Evolutionary conservation across 2,797 vertebrate species (phyloP).

Genomic region (Vireo griseus): DNA sequence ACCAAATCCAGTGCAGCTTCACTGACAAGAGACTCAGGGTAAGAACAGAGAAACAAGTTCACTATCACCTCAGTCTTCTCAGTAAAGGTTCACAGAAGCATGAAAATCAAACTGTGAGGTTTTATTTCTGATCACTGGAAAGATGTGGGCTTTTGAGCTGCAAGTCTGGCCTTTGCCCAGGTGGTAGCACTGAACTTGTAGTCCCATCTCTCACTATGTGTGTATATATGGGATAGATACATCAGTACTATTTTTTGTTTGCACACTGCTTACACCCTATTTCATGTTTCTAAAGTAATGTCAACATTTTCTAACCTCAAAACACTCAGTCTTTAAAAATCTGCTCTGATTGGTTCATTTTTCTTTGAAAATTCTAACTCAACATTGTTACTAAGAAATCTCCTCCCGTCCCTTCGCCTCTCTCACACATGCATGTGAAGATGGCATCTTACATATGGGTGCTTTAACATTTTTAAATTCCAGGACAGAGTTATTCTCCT

Average conservation of each 20-base stretch:
- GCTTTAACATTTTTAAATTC: neutral
- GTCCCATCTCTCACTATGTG: neutral
- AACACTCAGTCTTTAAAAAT: neutral
- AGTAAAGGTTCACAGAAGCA: neutral
- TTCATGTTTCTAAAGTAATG: neutral
- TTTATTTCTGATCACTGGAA: neutral
- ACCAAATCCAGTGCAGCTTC: neutral
- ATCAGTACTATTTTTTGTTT: neutral
- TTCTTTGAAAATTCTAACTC: neutral
- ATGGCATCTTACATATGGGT: neutral
- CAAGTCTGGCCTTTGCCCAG: neutral
- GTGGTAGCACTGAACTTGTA: neutral
- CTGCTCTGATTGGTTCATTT: neutral
- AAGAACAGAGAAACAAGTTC: neutral
- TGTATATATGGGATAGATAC: neutral
- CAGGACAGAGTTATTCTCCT: constrained; percentile 5
- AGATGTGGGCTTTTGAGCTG: neutral
- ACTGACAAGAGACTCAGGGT: neutral
- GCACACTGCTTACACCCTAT: neutral
- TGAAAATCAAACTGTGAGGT: neutral
- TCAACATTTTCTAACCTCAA: neutral
- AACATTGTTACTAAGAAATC: neutral
- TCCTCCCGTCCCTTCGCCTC: neutral
- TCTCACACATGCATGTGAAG: neutral
- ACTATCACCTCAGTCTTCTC: neutral